These are phyloP conservation scores for Nymphalis c-album DNA, from an alignment of 2,888 invertebrate genomes.

Conservation along the genomic window DNA sequence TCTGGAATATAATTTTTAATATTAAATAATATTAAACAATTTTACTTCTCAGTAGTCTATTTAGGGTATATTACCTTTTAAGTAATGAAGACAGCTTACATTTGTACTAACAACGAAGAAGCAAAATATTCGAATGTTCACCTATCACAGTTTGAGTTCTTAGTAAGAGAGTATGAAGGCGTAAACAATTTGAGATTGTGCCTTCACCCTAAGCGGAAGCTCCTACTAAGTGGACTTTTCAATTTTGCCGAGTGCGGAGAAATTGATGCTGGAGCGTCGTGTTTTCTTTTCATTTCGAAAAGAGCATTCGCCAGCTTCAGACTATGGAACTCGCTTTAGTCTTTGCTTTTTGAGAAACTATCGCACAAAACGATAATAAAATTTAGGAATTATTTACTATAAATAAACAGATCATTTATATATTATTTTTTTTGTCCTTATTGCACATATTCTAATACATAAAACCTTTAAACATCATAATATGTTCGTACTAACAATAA, in stretches of 20 bases:
- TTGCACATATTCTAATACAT: neutral
- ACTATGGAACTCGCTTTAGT: conserved; percentile 23
- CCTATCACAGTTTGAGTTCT: conserved; percentile 35
- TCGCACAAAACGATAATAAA: conserved; percentile 3
- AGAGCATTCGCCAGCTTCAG: conserved; percentile 57
- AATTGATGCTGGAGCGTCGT: conserved; percentile 62
- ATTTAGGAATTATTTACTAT: conserved; percentile 8
- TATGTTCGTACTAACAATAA: too few relatives aligned
- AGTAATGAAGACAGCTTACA: too few relatives aligned
- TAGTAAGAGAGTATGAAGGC: conserved; percentile 61
- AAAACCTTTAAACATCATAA: too few relatives aligned
- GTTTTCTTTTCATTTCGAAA: conserved; percentile 74
- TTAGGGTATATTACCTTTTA: too few relatives aligned
- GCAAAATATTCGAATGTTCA: too few relatives aligned
- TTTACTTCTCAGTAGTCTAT: too few relatives aligned
- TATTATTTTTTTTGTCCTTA: neutral
- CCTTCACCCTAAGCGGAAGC: conserved; percentile 63
- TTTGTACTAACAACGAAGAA: too few relatives aligned
- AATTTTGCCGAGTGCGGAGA: conserved; percentile 74
- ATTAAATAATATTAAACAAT: too few relatives aligned
- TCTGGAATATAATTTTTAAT: too few relatives aligned
- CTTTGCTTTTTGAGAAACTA: conserved; percentile 14
- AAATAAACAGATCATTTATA: neutral
- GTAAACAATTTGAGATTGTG: conserved; percentile 70
- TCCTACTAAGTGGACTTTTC: conserved; percentile 71